These are phyloP conservation scores for Pseudopipra pipra DNA, from an alignment of 2,113 vertebrate genomes.

Conservation along the genomic window DNA sequence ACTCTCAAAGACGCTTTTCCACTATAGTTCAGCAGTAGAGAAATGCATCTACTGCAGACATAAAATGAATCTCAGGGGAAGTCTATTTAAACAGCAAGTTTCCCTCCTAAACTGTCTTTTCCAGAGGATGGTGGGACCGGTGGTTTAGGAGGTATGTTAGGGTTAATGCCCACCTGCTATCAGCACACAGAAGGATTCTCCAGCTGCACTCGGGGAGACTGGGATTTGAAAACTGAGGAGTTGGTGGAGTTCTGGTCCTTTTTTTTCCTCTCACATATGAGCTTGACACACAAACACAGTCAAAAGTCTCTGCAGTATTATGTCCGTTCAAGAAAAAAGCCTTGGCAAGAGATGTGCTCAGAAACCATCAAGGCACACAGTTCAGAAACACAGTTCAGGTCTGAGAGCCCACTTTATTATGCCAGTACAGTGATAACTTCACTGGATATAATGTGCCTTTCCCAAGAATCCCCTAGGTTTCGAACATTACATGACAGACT, in stretches of 20 bases:
- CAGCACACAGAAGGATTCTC: not conserved
- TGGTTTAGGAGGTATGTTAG: not conserved
- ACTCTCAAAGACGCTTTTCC: not conserved
- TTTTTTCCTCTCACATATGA: not conserved
- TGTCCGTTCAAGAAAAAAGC: not conserved
- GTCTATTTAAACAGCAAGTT: not conserved
- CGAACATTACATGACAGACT: not conserved
- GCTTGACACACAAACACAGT: not conserved
- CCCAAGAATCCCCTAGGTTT: not conserved
- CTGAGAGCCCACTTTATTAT: not conserved
- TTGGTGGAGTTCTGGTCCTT: not conserved
- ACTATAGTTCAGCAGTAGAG: not conserved
- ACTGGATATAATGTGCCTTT: not conserved
- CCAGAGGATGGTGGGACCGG: not conserved
- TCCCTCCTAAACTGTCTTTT: not conserved
- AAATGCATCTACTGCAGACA: not conserved
- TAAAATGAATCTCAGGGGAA: not conserved
- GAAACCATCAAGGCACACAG: not conserved
- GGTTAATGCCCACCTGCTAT: not conserved
- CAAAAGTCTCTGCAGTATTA: not conserved
- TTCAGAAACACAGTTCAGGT: not conserved
- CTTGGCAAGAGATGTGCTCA: not conserved
- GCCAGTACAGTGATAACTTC: not conserved
- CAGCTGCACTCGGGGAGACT: not conserved
- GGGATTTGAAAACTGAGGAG: not conserved